Evolutionary conservation across 2,888 invertebrate genomes (phyloP), one percentile per base, ranked within the genome.

Genomic region (Agrochola lota): DNA sequence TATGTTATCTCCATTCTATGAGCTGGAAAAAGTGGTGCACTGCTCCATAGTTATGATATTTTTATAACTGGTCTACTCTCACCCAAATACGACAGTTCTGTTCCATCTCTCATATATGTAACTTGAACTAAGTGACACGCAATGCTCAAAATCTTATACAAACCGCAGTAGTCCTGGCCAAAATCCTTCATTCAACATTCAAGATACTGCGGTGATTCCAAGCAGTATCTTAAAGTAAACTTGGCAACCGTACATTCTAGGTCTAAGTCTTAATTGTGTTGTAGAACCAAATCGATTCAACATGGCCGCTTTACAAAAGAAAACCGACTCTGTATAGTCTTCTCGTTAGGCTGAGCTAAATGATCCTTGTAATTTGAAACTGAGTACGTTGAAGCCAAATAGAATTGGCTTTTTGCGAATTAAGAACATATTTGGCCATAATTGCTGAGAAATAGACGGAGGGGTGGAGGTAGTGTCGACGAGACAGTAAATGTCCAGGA

Each of bases 301-400:
- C 40, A 74, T 69, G 46, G 68, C 68, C 46, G 78, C 59, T 40
- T n/a, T 43, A 74, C 68, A 69, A 57, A 82, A 84, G 71, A 77
- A 77, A 67, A 71, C 43, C 23, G 4, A 57, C 67, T 62, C 64
- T 66, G 49, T 71, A 60, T 43, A 79, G 71, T 46, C 69, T 64
- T 76, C 77, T 64, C 76, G 68, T 85, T 73, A 77, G 62, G 67
- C 68, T 43, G 62, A 71, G 64, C n/a, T 74, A 71, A 85, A 84
- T 68, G 86, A 82, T 64, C 64, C 86, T 55, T 84, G 74, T 85
- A 85, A 82, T 77, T 69, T 64, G 57, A 81, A 60, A 76, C 73
- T 26, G 57, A 66, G 60, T 55, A 64, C 20, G 35, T 49, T 52
- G 60, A 60, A 57, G 35, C 40, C 9, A 57, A 49, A 57, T 26